phyloP scores from a whole-genome alignment of 2,113 vertebrate genomes.

The Paracanthobrama guichenoti region DNA sequence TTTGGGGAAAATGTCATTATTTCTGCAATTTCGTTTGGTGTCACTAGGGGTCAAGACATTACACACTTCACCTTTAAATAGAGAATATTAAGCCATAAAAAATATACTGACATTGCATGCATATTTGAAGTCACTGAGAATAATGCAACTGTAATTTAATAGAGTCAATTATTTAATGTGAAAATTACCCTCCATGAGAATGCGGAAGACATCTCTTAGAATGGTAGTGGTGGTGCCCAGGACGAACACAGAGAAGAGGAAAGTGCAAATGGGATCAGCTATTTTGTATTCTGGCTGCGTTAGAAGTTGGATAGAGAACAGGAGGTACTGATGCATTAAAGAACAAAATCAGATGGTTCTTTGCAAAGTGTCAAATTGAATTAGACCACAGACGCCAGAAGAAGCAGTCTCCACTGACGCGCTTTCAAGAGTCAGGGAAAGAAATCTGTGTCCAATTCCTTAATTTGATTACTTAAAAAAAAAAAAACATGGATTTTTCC shows the following conservation, averaged over 20 bases:
- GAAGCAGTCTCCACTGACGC: slow-evolving; percentile 32
- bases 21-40: no score
- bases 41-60: no score
- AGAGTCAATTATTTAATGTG: not conserved
- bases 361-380: slow-evolving; percentile 21
- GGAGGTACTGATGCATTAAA: slow-evolving; percentile 10
- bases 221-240: slow-evolving; percentile 93
- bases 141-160: not conserved
- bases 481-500: no score
- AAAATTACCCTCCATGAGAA: slow-evolving; percentile 92
- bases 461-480: not conserved
- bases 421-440: not conserved
- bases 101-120: not conserved
- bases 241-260: slow-evolving; percentile 93
- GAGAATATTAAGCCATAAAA: not conserved
- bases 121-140: not conserved
- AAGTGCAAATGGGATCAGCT: slow-evolving; percentile 94
- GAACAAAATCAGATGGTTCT: slow-evolving; percentile 59
- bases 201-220: slow-evolving; percentile 89
- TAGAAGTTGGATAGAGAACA: slow-evolving; percentile 35
- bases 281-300: slow-evolving; percentile 93
- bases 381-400: not conserved
- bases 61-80: not conserved
- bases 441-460: not conserved
- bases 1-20: no score